Evolutionary conservation across 2,113 vertebrate species (phyloP), one percentile per base, ranked within the genome.

Genomic region (Pampusana beccarii): DNA sequence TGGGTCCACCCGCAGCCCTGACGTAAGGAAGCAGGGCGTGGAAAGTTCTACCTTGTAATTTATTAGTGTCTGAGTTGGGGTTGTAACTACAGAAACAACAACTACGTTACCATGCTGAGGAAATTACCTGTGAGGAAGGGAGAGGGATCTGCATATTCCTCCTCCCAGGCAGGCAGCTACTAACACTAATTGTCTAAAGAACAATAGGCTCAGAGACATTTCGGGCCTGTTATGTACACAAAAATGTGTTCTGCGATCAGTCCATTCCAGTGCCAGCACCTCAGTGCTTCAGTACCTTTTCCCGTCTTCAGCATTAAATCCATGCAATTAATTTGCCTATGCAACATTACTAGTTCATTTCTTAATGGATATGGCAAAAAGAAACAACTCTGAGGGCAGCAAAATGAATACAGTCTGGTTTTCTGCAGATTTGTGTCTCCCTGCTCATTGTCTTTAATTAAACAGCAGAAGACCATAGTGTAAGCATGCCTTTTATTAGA

Each of bases 21-120:
- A 11, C 7, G 9, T 21, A n/a, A 54, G 25, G 10, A 33, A 93
- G 53, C 44, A 72, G 40, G 57, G 75, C 24, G 8, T 51, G 74
- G 90, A 93, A 94, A 88, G 16, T 80, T 96, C 57, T 91, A 36
- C 73, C 34, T 53, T 80, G 21, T 90, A 57, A 73, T 96, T 96
- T 97, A 92, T 85, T 93, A 65, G 20, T 40, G 73, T 71, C 90
- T 96, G 70, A 82, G 50, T 4, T 53, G 34, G 42, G 71, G 62
- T 72, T 1, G 0, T 69, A 88, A 60, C 38, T 85, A 31, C 48
- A 81, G 6, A 85, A 90, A 74, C 42, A 74, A 46, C 12, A 65
- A 58, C 31, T 62, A 42, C 7, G 19, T 65, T 5, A 36, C 34
- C 57, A 50, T 2, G 2, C 26, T 64, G 33, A 88, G 62, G 66